Base-by-base conservation (phyloP, 2,113 vertebrate genomes). In the Cyphomyrus discorhynchus region DNA sequence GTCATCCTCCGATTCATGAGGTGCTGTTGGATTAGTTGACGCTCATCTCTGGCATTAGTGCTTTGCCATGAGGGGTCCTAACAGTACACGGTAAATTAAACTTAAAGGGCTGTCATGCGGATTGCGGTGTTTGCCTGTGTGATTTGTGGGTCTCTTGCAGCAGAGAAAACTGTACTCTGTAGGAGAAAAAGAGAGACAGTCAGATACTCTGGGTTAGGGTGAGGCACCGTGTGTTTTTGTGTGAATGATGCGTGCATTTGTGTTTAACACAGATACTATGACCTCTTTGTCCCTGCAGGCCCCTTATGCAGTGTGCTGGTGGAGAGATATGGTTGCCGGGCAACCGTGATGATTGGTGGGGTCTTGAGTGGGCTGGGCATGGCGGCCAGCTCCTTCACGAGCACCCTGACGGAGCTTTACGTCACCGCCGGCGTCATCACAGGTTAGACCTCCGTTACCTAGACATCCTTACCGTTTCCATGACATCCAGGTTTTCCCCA, bases 301-400 rank as follows among this genome's bases (percentile, higher is more conserved):
- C 97, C 97, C 24, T 92, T 98, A 31, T 98, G 97, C 93, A 96
- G 97, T 88, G 74, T 97, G 88, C 91, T 97, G 90, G 96, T 97
- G 93, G 96, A 94, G 88, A 87, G 80, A 21, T 96, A 96, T 9
- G 96, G 97, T 92, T 98, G 97, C 93, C 93, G 97, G 50, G 91
- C 90, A 17, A 94, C 92, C 0, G 94, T 96, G 89, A 97, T 97
- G 94, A 85, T 97, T 24, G 97, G 97, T 0, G 97, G 97, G 0
- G 47, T 97, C 83, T 94, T 98, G 91, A 96, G 97, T 2, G 94
- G 96, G 1, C 91, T 96, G 89, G 97, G 97, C 86, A 96, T 97
- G 97, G 96, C 95, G 56, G 93, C 94, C 92, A 93, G 97, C 90
- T 95, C 95, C 92, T 97, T 97, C 93, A 96, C 96, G 90, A 88